Percentiles rank a stretch among this genome's conserved stretches.
Evolutionary conservation across 2,888 invertebrate species (phyloP).

Genomic region (Empis livida): DNA sequence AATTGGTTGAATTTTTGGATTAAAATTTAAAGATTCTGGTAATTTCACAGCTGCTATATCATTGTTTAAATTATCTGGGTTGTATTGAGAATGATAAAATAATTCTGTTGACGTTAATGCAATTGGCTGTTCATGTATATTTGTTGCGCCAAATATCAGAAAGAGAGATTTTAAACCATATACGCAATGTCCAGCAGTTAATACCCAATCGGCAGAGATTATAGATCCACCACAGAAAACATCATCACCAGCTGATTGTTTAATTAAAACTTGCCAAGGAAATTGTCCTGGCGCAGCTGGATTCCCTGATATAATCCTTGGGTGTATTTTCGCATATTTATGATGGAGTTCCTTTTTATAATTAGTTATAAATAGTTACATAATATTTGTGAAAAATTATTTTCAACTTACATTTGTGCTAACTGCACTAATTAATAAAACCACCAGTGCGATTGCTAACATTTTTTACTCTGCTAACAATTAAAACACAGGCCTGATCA

Average conservation of each 20-base stretch:
- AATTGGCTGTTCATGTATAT: slow-evolving; percentile 16
- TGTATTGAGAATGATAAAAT: slow-evolving; percentile 24
- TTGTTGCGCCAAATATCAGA: slow-evolving; percentile 22
- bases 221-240: slow-evolving; percentile 29
- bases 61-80: slow-evolving; percentile 21
- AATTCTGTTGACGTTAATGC: slow-evolving; percentile 22
- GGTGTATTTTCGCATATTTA: background rate
- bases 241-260: slow-evolving; percentile 20
- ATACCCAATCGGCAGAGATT: slow-evolving; percentile 9
- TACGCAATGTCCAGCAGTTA: slow-evolving; percentile 23
- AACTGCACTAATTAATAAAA: too few relatives aligned
- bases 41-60: slow-evolving; percentile 27
- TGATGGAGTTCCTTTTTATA: too few relatives aligned
- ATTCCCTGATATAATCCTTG: slow-evolving; percentile 22
- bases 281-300: slow-evolving; percentile 22
- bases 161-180: slow-evolving; percentile 18
- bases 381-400: too few relatives aligned
- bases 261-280: slow-evolving; percentile 31
- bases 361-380: too few relatives aligned
- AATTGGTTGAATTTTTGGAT: slow-evolving; percentile 21
- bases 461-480: too few relatives aligned
- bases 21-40: slow-evolving; percentile 18
- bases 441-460: too few relatives aligned
- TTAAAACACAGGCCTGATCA: too few relatives aligned
- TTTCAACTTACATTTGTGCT: too few relatives aligned